phyloP scores from a whole-genome alignment of 2,113 vertebrate species.

The Nipponia nippon region DNA sequence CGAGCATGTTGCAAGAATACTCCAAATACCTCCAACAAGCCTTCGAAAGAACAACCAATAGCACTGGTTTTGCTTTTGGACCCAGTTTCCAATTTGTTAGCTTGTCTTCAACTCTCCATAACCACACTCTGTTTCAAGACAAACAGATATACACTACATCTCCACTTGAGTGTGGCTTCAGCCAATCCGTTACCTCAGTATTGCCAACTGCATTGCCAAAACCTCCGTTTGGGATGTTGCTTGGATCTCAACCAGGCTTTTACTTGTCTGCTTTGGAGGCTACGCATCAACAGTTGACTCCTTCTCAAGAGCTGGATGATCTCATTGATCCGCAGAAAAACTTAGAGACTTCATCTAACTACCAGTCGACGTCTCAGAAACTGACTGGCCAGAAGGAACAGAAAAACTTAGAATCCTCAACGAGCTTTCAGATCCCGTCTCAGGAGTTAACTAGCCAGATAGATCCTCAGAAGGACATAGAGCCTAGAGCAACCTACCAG shows the following conservation, averaged over 20 bases:
- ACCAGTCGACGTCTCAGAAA: constrained; percentile 90
- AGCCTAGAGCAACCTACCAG: constrained; percentile 91
- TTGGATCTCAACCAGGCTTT: constrained; percentile 90
- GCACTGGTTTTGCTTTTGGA: constrained; percentile 87
- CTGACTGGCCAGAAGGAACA: constrained; percentile 89
- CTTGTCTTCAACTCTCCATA: constrained; percentile 89
- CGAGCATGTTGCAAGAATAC: constrained; percentile 94
- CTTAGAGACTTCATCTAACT: constrained; percentile 84
- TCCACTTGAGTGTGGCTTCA: constrained; percentile 92
- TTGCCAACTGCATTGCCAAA: constrained; percentile 92
- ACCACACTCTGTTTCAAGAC: constrained; percentile 90
- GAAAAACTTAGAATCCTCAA: constrained; percentile 83
- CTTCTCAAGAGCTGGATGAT: constrained; percentile 97
- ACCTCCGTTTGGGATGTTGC: constrained; percentile 94
- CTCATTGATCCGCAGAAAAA: constrained; percentile 93
- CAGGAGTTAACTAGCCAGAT: constrained; percentile 89
- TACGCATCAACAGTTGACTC: constrained; percentile 96
- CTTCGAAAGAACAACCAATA: constrained; percentile 96
- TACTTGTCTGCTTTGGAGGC: constrained; percentile 91
- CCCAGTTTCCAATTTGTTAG: constrained; percentile 90
- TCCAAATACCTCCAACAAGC: constrained; percentile 98
- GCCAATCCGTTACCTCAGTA: constrained; percentile 90
- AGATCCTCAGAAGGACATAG: constrained; percentile 89
- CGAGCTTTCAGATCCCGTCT: constrained; percentile 87
- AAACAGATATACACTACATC: constrained; percentile 93